Evolutionary conservation across 2,797 vertebrate species (phyloP).

Genomic region (Glyptemys insculpta): DNA sequence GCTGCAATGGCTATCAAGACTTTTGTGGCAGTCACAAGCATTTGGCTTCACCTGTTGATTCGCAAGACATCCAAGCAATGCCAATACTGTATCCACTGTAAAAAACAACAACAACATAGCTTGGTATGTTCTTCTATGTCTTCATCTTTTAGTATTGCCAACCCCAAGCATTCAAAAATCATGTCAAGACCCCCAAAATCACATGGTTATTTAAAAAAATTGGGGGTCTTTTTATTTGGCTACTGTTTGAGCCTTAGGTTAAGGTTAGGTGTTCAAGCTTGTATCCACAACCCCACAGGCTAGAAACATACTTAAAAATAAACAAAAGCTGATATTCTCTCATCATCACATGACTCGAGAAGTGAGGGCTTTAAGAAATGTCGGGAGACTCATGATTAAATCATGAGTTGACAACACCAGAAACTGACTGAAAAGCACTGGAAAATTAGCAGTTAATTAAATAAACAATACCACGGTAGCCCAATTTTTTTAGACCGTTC

Average conservation of each 20-base stretch:
- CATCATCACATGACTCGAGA: neutral
- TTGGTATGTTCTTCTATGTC: neutral
- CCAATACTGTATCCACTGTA: neutral
- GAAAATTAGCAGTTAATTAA: conserved; percentile 49
- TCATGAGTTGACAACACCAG: neutral
- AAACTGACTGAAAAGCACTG: conserved; percentile 7
- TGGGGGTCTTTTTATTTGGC: neutral
- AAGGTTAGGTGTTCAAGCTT: neutral
- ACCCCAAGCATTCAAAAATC: neutral
- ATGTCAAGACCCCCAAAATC: neutral
- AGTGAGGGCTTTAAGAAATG: conserved; percentile 50
- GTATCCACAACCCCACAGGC: neutral
- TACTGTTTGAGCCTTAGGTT: neutral
- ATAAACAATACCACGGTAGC: conserved; percentile 13
- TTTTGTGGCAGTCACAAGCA: neutral
- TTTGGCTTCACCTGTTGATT: neutral
- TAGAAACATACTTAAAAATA: conserved; percentile 28
- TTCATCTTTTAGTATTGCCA: neutral
- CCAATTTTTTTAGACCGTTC: neutral
- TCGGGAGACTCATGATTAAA: conserved; percentile 22
- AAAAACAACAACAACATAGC: neutral
- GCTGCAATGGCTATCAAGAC: neutral
- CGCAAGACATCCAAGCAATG: neutral
- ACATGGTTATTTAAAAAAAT: neutral
- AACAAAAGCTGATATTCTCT: neutral